A percentile compares a stretch with the other conserved stretches of the same genome.
phyloP scores from a whole-genome alignment of 1,140 invertebrate species.

The Drosophila pachea region DNA sequence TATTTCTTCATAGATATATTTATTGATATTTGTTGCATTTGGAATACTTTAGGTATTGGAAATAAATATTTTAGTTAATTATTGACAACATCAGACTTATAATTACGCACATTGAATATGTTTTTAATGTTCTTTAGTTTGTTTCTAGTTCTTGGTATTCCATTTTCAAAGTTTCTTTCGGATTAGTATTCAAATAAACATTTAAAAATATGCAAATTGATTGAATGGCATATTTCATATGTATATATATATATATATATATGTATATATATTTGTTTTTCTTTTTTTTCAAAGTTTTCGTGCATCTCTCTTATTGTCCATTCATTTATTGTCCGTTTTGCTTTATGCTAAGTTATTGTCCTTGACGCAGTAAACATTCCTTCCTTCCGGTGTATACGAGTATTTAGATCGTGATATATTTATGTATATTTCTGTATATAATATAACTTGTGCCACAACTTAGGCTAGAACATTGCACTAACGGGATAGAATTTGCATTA shows the following conservation, averaged over 20 bases:
- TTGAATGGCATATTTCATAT: constrained; percentile 40
- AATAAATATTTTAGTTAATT: constrained; percentile 61
- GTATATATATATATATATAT: constrained; percentile 17
- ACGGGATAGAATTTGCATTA: neutral
- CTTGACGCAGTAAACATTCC: constrained; percentile 59
- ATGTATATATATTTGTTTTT: constrained; percentile 20
- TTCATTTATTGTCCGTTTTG: constrained; percentile 57
- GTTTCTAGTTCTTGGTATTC: constrained; percentile 15
- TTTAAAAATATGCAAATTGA: constrained; percentile 18
- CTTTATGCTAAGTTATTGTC: constrained; percentile 60
- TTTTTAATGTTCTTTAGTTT: constrained; percentile 32
- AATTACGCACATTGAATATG: constrained; percentile 73
- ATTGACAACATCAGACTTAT: constrained; percentile 78
- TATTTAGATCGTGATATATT: neutral
- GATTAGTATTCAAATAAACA: constrained; percentile 26
- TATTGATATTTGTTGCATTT: constrained; percentile 33
- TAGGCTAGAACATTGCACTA: constrained; percentile 27
- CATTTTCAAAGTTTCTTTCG: constrained; percentile 22
- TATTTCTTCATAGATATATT: constrained; percentile 24
- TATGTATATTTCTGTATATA: neutral
- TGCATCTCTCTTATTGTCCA: constrained; percentile 53
- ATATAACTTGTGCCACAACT: constrained; percentile 16
- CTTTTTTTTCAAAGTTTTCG: no score
- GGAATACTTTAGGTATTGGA: constrained; percentile 44
- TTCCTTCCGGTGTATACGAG: constrained; percentile 11